Conservation (phyloP, 2,888 invertebrate genomes). For the Sthenelais limicola region DNA sequence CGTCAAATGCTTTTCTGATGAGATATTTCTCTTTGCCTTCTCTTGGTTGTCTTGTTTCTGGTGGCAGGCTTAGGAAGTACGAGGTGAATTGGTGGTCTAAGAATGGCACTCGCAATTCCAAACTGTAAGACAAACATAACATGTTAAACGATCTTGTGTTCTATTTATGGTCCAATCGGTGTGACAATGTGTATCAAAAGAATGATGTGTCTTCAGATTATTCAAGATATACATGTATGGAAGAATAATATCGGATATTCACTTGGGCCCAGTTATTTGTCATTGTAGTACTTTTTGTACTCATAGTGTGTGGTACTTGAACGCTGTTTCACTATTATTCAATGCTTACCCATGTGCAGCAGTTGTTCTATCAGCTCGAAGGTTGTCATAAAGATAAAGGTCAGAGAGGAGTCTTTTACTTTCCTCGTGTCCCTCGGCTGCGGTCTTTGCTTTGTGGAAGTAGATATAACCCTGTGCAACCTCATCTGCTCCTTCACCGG, state of each 20-base stretch:
- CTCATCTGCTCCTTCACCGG: slow-evolving; percentile 96
- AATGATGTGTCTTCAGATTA: too few relatives aligned
- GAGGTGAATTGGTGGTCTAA: slow-evolving; percentile 88
- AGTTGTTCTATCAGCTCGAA: slow-evolving; percentile 69
- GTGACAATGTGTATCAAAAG: too few relatives aligned
- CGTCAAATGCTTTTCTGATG: slow-evolving; percentile 86
- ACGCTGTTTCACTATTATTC: background rate
- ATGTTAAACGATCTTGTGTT: too few relatives aligned
- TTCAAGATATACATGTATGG: too few relatives aligned
- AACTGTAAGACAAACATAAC: slow-evolving; percentile 51
- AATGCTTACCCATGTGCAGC: slow-evolving; percentile 68
- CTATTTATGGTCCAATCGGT: too few relatives aligned
- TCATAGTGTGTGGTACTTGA: too few relatives aligned
- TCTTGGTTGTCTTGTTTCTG: slow-evolving; percentile 81
- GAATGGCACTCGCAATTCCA: slow-evolving; percentile 85
- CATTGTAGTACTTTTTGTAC: too few relatives aligned
- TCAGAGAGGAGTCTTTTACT: slow-evolving; percentile 83
- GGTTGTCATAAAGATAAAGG: slow-evolving; percentile 68
- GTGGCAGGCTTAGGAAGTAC: slow-evolving; percentile 83
- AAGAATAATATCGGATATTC: too few relatives aligned
- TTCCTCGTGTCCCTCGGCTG: slow-evolving; percentile 82
- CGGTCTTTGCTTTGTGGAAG: slow-evolving; percentile 88
- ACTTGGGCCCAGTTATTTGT: too few relatives aligned
- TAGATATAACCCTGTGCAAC: slow-evolving; percentile 96
- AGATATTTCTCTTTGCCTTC: slow-evolving; percentile 89